A percentile compares a stretch with the other conserved stretches of the same genome.
These are phyloP conservation scores for Stenoptilia bipunctidactyla DNA, from an alignment of 2,888 invertebrate genomes.

Conservation along the genomic window DNA sequence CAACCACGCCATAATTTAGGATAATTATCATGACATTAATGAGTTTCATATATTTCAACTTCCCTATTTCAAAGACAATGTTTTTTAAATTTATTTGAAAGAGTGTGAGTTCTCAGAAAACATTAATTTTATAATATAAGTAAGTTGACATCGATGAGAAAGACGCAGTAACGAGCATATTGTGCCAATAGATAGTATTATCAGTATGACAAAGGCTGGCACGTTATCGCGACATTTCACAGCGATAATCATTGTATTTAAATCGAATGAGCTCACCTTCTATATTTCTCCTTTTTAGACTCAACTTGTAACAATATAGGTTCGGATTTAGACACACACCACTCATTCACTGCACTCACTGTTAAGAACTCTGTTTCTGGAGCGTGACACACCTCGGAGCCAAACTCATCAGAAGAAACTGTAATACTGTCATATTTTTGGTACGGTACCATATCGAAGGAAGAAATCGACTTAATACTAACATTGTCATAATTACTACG, in stretches of 20 bases:
- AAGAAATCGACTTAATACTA: conserved; percentile 64
- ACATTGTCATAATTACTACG: conserved; percentile 62
- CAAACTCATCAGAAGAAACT: conserved; percentile 63
- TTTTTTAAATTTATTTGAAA: too few species aligned
- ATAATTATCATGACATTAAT: too few species aligned
- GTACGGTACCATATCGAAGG: conserved; percentile 63
- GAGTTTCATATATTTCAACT: too few species aligned
- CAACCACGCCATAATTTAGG: too few species aligned
- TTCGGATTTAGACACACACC: conserved; percentile 60
- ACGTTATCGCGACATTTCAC: conserved; percentile 40
- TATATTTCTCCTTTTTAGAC: conserved; percentile 66
- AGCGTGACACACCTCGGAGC: conserved; percentile 62
- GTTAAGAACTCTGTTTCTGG: conserved; percentile 59
- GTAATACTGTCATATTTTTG: conserved; percentile 65
- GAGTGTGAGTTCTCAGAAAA: too few species aligned
- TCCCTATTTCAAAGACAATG: too few species aligned
- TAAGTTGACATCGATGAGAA: not conserved
- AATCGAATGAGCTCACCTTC: conserved; percentile 55
- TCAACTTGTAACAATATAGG: conserved; percentile 54
- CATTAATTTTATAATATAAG: not conserved
- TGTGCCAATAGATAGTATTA: conserved; percentile 31
- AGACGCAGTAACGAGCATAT: conserved; percentile 11
- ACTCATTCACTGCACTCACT: conserved; percentile 66
- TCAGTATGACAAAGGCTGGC: conserved; percentile 38
- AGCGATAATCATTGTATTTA: conserved; percentile 19